Percentiles rank a stretch among this genome's conserved stretches.
These are phyloP conservation scores for Tonatia bakeri DNA, from an alignment of 2,113 vertebrate species.

Conservation along the genomic window DNA sequence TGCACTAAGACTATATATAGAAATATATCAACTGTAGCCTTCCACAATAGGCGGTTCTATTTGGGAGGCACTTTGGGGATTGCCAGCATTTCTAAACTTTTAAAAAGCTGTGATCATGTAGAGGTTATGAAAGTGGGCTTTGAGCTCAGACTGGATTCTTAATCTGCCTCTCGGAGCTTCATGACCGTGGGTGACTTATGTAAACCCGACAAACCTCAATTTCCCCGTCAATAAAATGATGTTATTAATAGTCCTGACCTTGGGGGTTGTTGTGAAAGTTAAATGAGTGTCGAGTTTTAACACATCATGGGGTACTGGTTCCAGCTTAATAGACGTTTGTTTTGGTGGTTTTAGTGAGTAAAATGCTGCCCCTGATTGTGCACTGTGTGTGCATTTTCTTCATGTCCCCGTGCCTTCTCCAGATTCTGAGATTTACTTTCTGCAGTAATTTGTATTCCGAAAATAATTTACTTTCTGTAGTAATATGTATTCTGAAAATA, in stretches of 20 bases:
- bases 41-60: neutral
- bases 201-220: neutral
- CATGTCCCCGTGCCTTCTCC: neutral
- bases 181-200: neutral
- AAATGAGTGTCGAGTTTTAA: neutral
- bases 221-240: conserved; percentile 28
- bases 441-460: neutral
- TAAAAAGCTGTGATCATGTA: neutral
- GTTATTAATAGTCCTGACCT: conserved; percentile 21
- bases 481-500: neutral
- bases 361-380: neutral
- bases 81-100: neutral
- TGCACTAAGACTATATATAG: conserved; percentile 19
- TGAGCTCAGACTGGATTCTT: neutral
- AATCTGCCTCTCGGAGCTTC: neutral
- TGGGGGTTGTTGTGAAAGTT: neutral
- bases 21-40: neutral
- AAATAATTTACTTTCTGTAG: neutral
- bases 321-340: neutral
- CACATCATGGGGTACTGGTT: neutral
- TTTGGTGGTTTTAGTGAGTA: neutral
- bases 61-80: neutral
- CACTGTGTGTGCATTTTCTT: neutral
- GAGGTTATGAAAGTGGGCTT: neutral
- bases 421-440: neutral